Evolutionary conservation across 2,888 invertebrate genomes (phyloP), one percentile per base, ranked within the genome.

Genomic region (Oxyscelio sp.): DNA sequence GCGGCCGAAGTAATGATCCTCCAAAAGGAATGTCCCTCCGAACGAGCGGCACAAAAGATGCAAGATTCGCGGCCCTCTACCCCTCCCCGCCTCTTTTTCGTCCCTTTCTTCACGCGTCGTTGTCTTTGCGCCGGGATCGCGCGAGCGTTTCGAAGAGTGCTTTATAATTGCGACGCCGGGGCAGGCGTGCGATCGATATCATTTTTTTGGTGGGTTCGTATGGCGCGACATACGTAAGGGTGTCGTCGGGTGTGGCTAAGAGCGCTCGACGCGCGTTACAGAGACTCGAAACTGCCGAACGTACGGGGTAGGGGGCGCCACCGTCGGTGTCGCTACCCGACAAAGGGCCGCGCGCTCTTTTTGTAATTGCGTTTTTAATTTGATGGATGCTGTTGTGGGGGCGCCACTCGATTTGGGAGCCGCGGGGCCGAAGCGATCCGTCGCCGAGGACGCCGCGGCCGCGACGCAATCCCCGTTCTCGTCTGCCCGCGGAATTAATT

Each of bases 331-430:
- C 63, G 63, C 89, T 91, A 91, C 91, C 91, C 89, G 92, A 92
- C 92, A 92, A 91, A 92, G 92, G 87, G 85, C 89, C 88, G 90
- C 90, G 90, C 89, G 90, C 91, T 90, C 92, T 91, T 80, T 92
- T 93, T 92, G 91, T 92, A 92, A 94, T 93, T 93, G 92, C 92
- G 91, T 93, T 94, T 94, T 94, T 94, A 93, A 93, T 93, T 93
- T 92, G 93, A 92, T 91, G 92, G 91, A 92, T 91, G 90, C 91
- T 92, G 92, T 92, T 92, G 93, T 90, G 91, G 82, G 78, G 81
- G 84, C 83, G 86, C 85, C 85, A 85, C 86, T 87, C 85, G 63
- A 52, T 77, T 61, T 74, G 34, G 21, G 58, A 21, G 27, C 27
- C 27, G 4, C 27, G 27, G 27, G 27, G 27, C 27, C 27, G 27